Evolutionary conservation across 2,797 vertebrate species (phyloP).

Genomic region (Bovichtus variegatus): DNA sequence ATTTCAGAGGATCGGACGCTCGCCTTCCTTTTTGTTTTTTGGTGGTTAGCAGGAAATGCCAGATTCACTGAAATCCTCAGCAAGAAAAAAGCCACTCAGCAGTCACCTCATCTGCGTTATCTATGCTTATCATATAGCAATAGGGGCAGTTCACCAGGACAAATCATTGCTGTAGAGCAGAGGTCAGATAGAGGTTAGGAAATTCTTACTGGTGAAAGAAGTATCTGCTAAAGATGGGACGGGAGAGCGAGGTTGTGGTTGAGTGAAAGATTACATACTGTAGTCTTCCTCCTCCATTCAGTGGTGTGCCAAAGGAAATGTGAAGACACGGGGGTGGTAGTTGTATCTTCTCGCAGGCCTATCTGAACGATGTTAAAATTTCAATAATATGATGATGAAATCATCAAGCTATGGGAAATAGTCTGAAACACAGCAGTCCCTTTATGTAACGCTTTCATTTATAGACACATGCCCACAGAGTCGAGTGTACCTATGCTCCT

Average conservation of each 20-base stretch:
- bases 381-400: conserved; percentile 29
- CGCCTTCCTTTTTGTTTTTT: conserved; percentile 45
- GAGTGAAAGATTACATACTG: neutral
- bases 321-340: conserved; percentile 11
- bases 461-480: conserved; percentile 68
- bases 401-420: conserved; percentile 29
- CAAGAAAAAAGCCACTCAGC: conserved; percentile 26
- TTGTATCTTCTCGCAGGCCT: conserved; percentile 7
- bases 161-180: conserved; percentile 22
- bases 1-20: conserved; percentile 40
- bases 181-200: conserved; percentile 42
- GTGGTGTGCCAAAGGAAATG: conserved; percentile 15
- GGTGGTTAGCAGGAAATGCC: conserved; percentile 51
- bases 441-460: conserved; percentile 78
- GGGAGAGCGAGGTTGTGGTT: conserved; percentile 8
- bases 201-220: conserved; percentile 24
- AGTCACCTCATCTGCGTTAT: conserved; percentile 24
- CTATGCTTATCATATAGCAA: conserved; percentile 4
- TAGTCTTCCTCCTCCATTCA: conserved; percentile 14
- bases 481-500: conserved; percentile 24
- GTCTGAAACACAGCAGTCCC: conserved; percentile 41
- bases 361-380: conserved; percentile 20
- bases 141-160: conserved; percentile 7
- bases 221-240: conserved; percentile 19
- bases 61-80: conserved; percentile 44